Evolutionary conservation across 2,888 invertebrate genomes (phyloP).

Genomic region (Tiphia femorata): DNA sequence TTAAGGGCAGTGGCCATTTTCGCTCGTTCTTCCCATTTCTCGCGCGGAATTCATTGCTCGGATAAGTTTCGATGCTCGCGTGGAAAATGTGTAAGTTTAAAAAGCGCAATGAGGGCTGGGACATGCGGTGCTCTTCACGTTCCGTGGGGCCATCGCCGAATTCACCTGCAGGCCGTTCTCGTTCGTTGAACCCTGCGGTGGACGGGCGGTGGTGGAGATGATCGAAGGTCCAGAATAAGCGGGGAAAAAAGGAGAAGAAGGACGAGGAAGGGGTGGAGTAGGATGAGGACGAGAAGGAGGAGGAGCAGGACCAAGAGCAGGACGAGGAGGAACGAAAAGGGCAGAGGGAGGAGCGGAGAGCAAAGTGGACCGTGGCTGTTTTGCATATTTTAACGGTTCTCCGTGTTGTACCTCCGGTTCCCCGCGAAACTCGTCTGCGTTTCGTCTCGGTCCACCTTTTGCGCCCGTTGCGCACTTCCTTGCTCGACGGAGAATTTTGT

Average conservation of each 20-base stretch:
- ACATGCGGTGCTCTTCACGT: no score
- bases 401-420: slow-evolving; percentile 37
- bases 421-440: slow-evolving; percentile 28
- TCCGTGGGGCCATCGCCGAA: slow-evolving; percentile 21
- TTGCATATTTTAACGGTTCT: slow-evolving; percentile 64
- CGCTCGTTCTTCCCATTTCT: no score
- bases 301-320: no score
- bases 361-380: slow-evolving; percentile 45
- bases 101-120: no score
- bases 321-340: slow-evolving; percentile 33
- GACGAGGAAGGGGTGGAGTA: slow-evolving; percentile 23
- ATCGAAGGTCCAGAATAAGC: slow-evolving; percentile 49
- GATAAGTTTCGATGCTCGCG: no score
- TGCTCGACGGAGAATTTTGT: neutral
- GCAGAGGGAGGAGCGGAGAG: slow-evolving; percentile 27
- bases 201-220: slow-evolving; percentile 44
- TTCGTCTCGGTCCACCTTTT: neutral
- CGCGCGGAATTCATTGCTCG: no score
- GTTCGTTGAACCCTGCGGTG: slow-evolving; percentile 56
- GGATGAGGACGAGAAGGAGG: slow-evolving; percentile 33
- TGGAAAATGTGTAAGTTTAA: no score
- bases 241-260: slow-evolving; percentile 23
- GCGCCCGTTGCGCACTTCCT: neutral
- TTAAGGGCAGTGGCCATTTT: no score
- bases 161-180: slow-evolving; percentile 51